Conservation (phyloP, 1,140 invertebrate species). For the Whitmania pigra region DNA sequence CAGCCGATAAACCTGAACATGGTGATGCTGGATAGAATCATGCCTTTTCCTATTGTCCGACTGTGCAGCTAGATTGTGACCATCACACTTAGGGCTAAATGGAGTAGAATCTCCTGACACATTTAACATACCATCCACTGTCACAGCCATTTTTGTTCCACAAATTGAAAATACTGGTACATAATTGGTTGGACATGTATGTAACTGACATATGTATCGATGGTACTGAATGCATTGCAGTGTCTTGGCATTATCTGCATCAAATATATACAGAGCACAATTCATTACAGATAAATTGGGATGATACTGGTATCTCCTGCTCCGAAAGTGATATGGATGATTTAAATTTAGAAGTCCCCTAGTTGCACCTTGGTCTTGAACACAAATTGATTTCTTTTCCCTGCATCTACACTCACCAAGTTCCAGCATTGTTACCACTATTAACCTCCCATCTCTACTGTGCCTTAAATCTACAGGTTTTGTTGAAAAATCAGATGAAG, state of each 20-base stretch:
- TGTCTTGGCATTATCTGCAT: constrained; percentile 35
- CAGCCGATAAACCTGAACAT: constrained; percentile 40
- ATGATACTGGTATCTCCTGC: background rate
- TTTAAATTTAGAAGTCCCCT: constrained; percentile 5
- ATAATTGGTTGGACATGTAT: constrained; percentile 39
- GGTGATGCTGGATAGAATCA: constrained; percentile 26
- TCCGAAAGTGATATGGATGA: background rate
- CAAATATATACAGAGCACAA: constrained; percentile 38
- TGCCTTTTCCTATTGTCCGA: background rate
- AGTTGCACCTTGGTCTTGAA: background rate
- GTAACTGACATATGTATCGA: constrained; percentile 36
- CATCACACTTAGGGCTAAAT: background rate
- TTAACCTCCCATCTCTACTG: no score
- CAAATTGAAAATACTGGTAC: constrained; percentile 39
- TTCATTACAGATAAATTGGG: constrained; percentile 34
- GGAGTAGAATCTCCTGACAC: constrained; percentile 7
- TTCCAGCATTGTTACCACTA: no score
- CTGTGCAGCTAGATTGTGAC: background rate
- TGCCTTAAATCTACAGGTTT: no score
- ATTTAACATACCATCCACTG: constrained; percentile 36
- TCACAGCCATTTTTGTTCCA: constrained; percentile 40
- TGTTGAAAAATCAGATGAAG: no score
- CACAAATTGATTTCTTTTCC: constrained; percentile 28
- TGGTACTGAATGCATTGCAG: constrained; percentile 41
- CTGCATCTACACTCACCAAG: constrained; percentile 33